Evolutionary conservation across 2,888 invertebrate species (phyloP), one percentile per base, ranked within the genome.

Genomic region (Colostygia pectinataria): DNA sequence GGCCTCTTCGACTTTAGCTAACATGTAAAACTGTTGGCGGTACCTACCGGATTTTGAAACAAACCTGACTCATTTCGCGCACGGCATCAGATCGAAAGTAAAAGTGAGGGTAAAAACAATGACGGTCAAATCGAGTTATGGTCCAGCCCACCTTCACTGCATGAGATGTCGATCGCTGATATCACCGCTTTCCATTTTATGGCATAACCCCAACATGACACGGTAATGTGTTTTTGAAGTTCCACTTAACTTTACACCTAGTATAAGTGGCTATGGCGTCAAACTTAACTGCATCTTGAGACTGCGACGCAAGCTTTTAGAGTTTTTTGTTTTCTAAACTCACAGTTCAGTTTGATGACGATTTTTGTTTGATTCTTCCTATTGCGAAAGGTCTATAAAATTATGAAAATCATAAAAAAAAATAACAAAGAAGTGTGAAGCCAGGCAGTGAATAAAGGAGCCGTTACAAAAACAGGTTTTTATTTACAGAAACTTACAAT

Each of bases 401-500:
- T n/a, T n/a, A n/a, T n/a, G n/a, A n/a, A n/a, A n/a, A n/a, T n/a
- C n/a, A n/a, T n/a, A n/a, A n/a, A n/a, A n/a, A n/a, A n/a, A n/a
- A n/a, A n/a, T n/a, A 4, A 20, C 4, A 5, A 20, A 4, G 20
- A 20, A 2, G 20, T 4, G 20, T 20, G 18, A 3, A 18, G 2
- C 18, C 4, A 4, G 4, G 7, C 5, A 15, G 7, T 24, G 27
- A 61, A 61, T 52, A 28, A 56, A 54, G 32, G 37, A 57, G 43
- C 53, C 41, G 45, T 61, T 77, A 79, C 69, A 77, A 80, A 52
- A 80, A 83, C 82, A 77, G 73, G 71, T 66, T 66, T 77, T 88
- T 90, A 91, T 91, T 91, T 91, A 91, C 91, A 91, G 88, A 90
- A 87, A 85, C 83, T 86, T 89, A 89, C 64, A 83, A 80, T 80